Base-by-base conservation (phyloP, 2,113 vertebrate species). In the Synodontis membranacea region DNA sequence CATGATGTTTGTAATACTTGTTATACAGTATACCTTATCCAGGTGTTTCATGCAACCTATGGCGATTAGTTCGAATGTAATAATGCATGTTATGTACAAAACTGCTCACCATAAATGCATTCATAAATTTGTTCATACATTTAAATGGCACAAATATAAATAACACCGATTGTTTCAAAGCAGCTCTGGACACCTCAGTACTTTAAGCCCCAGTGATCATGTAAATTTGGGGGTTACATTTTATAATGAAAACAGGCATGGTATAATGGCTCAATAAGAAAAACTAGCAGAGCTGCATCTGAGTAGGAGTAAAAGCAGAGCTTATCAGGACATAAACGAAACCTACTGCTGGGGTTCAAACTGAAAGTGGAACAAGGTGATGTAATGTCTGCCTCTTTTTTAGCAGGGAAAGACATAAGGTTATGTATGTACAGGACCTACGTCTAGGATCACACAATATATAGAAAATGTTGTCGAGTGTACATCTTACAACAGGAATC, bases 341-440 rank as follows among this genome's bases (percentile, higher is more conserved):
- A 54, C 31, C 76, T 74, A 19, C 68, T 75, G 70, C 52, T 31
- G 82, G 15, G 25, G 9, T 74, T 84, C 31, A 44, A 28, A 19
- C 52, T 31, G 83, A 48, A 66, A 60, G 15, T 46, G 14, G 39
- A 62, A 64, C 58, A 62, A 44, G 34, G 44, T 58, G 42, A 84
- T 79, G 34, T 79, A 84, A 44, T 75, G 37, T 31, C 68, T 56
- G 66, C 31, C 56, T 52, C 52, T 46, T 56, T 46, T 74, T 52
- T 54, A 39, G 52, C 39, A 83, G 42, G 28, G 19, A 66, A 83
- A 68, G 28, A 8, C 21, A 48, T 44, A 76, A 48, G 70, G 31
- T 79, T 37, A 54, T 79, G 48, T 34, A 37, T 79, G n/a, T 76
- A 50, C n/a, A n/a, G n/a, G n/a, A n/a, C n/a, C 48, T 76, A 37